Evolutionary conservation across 2,113 vertebrate genomes (phyloP).

Genomic region (Patagioenas fasciata): DNA sequence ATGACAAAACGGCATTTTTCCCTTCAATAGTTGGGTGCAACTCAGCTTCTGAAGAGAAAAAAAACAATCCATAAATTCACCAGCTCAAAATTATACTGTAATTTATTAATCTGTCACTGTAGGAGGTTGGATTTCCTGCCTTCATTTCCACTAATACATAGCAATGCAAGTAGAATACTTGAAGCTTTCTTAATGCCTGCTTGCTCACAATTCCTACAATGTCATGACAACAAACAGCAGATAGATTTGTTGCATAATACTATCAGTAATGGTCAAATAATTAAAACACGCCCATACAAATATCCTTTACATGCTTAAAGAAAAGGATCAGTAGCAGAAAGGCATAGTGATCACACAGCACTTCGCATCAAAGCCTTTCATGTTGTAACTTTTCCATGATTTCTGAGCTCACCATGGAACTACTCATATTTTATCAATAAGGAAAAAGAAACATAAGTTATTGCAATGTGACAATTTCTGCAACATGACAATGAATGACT

Average conservation of each 20-base stretch:
- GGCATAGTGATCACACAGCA: background rate
- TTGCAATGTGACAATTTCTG: background rate
- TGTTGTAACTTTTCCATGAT: background rate
- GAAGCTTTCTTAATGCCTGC: background rate
- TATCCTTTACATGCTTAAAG: background rate
- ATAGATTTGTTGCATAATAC: background rate
- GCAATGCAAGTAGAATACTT: background rate
- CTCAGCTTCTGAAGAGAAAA: background rate
- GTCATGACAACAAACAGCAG: background rate
- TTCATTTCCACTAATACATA: background rate
- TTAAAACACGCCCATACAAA: background rate
- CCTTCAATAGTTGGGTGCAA: background rate
- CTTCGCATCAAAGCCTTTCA: background rate
- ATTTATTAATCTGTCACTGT: conserved; percentile 1
- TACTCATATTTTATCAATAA: background rate
- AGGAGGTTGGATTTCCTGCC: background rate
- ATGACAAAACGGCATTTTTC: background rate
- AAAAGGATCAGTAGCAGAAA: background rate
- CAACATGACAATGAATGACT: background rate
- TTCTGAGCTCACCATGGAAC: background rate
- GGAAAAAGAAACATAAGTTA: background rate
- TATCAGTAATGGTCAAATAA: background rate
- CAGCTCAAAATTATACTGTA: background rate
- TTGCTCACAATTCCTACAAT: background rate
- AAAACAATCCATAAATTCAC: background rate